A percentile compares a stretch with the other conserved stretches of the same genome.
These are phyloP conservation scores for Muscicapa comitata DNA, from an alignment of 2,797 vertebrate species.

Conservation along the genomic window DNA sequence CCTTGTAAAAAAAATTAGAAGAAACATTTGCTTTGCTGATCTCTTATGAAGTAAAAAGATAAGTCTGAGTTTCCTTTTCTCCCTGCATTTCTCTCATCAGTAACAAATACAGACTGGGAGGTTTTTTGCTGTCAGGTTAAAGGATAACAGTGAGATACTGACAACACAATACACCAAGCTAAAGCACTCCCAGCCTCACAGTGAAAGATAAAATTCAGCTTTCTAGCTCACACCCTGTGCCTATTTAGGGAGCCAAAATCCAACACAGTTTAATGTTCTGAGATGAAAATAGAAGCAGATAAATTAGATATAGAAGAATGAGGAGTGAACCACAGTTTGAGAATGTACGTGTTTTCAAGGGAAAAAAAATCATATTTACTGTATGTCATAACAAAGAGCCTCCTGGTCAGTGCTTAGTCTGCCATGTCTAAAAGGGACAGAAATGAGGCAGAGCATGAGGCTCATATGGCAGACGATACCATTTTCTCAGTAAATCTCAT, in stretches of 20 bases:
- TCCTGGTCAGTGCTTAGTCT: neutral
- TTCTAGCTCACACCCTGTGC: neutral
- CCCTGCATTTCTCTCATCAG: neutral
- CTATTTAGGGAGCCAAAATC: neutral
- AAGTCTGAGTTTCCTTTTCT: neutral
- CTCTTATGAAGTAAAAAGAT: neutral
- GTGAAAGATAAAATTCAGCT: neutral
- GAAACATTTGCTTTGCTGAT: neutral
- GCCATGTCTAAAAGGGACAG: neutral
- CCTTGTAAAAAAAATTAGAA: neutral
- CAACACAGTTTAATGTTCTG: neutral
- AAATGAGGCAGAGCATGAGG: neutral
- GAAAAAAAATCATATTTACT: neutral
- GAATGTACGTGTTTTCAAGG: neutral
- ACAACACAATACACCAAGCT: neutral
- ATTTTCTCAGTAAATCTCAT: neutral
- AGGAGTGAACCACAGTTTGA: neutral
- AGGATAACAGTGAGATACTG: neutral
- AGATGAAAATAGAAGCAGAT: conserved; percentile 24
- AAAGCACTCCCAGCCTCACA: neutral
- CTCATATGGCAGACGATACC: neutral
- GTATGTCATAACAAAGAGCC: neutral
- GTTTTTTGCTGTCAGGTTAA: neutral
- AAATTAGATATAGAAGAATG: neutral
- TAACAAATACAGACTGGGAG: neutral